Base-by-base conservation (phyloP, 2,888 invertebrate genomes). In the Oscheius onirici region DNA sequence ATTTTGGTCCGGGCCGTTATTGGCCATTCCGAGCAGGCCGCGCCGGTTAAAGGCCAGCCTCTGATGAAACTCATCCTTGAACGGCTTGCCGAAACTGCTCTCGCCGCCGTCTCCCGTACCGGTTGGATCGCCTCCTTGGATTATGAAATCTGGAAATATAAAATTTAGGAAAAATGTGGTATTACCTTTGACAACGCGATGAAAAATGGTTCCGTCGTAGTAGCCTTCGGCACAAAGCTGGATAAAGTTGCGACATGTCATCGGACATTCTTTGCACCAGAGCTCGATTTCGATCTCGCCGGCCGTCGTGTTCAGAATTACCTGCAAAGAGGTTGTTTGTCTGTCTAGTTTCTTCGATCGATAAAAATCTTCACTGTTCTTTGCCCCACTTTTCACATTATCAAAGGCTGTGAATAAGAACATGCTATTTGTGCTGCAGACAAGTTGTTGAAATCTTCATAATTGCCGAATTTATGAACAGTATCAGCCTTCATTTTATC, bases 251-350 rank as follows among this genome's bases (percentile, higher is more conserved):
- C 93, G 91, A 86, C 93, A 93, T 5, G 99, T 95, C 89, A 94
- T 93, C 0, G 99, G 97, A 0, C 95, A 92, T 90, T 99, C 99
- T 87, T 94, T 94, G 0, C 95, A 92, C 97, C 97, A 99, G 87
- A 99, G 89, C 89, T 99, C 99, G 75, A 99, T 92, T 85, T 99
- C 99, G 76, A 99, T 94, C 85, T 99, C 97, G 5, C 99, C 99
- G 0, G 93, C 94, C 46, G 94, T 91, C 2, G 99, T 99, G 88
- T 93, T 93, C 65, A 99, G 87, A 3, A 96, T 89, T 43, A 99
- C 94, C 95, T 96, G 85, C 20, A 81, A 68, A 57, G 17, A n/a
- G n/a, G n/a, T n/a, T n/a, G n/a, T n/a, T n/a, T n/a, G 34, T 34
- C 5, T 34, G 34, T 6, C 34, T 34, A n/a, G n/a, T n/a, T n/a